Percentiles rank a stretch among this genome's conserved stretches.
Conservation (phyloP, 2,888 invertebrate genomes). For the Stictocephala bisonia region DNA sequence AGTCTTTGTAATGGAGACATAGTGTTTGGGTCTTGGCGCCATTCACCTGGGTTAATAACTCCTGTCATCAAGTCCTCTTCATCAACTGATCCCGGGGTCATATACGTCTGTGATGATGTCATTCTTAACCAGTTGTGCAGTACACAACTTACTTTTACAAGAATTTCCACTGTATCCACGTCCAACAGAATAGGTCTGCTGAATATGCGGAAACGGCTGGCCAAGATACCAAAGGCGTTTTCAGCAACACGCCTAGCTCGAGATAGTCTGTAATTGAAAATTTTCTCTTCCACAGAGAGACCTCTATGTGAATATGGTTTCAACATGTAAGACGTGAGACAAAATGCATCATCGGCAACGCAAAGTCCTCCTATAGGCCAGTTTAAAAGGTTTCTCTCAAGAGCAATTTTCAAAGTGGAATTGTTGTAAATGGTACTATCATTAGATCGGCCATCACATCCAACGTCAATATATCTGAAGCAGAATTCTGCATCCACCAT, state of each 20-base stretch:
- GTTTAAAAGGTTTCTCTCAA: constrained; percentile 17
- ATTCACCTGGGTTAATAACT: constrained; percentile 36
- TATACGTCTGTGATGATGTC: constrained; percentile 27
- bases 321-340: constrained; percentile 51
- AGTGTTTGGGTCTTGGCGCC: constrained; percentile 36
- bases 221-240: constrained; percentile 54
- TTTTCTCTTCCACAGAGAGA: constrained; percentile 43
- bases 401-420: constrained; percentile 13
- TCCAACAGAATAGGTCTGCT: constrained; percentile 38
- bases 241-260: constrained; percentile 54
- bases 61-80: constrained; percentile 35
- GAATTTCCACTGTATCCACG: constrained; percentile 33
- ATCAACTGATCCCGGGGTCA: constrained; percentile 32
- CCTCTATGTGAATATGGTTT: constrained; percentile 50
- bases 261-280: constrained; percentile 54
- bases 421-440: constrained; percentile 52
- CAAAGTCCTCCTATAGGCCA: constrained; percentile 37
- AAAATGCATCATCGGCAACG: constrained; percentile 55
- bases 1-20: constrained; percentile 35
- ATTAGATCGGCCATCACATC: constrained; percentile 52
- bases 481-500: constrained; percentile 56
- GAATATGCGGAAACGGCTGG: constrained; percentile 53
- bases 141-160: constrained; percentile 29
- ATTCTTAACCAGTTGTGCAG: constrained; percentile 31
- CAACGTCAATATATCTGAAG: constrained; percentile 54